Evolutionary conservation across 2,888 invertebrate genomes (phyloP).

Genomic region (Linhomoeus sp.): DNA sequence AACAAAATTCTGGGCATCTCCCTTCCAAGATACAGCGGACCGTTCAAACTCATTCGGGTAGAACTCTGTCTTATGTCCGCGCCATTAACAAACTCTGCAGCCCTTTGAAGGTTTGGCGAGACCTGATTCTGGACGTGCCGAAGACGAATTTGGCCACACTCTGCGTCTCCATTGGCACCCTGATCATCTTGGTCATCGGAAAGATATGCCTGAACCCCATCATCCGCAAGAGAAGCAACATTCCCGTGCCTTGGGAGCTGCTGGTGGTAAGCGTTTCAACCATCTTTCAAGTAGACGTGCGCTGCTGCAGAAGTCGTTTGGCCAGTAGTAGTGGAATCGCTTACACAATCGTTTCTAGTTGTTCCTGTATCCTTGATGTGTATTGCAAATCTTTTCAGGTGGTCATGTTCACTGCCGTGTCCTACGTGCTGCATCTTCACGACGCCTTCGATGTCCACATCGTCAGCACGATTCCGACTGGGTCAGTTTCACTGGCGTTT

Average conservation of each 20-base stretch:
- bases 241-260: constrained; percentile 22
- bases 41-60: constrained; percentile 23
- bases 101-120: neutral
- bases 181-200: constrained; percentile 16
- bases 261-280: constrained; percentile 7
- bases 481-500: no score
- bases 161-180: constrained; percentile 35
- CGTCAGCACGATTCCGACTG: constrained; percentile 32
- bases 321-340: no score
- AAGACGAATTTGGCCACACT: constrained; percentile 33
- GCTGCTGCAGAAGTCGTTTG: no score
- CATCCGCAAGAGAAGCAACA: constrained; percentile 28
- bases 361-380: no score
- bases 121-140: neutral
- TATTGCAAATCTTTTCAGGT: no score
- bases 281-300: no score
- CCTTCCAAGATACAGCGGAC: constrained; percentile 23
- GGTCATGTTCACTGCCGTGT: neutral
- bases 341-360: no score
- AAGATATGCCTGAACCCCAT: constrained; percentile 30
- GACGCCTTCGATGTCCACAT: constrained; percentile 26
- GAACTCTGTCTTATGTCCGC: neutral
- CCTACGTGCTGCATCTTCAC: constrained; percentile 16
- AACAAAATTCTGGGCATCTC: constrained; percentile 30
- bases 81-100: neutral